Evolutionary conservation across 2,888 invertebrate genomes (phyloP), one percentile per base, ranked within the genome.

Genomic region (Drosophila melanosoma): DNA sequence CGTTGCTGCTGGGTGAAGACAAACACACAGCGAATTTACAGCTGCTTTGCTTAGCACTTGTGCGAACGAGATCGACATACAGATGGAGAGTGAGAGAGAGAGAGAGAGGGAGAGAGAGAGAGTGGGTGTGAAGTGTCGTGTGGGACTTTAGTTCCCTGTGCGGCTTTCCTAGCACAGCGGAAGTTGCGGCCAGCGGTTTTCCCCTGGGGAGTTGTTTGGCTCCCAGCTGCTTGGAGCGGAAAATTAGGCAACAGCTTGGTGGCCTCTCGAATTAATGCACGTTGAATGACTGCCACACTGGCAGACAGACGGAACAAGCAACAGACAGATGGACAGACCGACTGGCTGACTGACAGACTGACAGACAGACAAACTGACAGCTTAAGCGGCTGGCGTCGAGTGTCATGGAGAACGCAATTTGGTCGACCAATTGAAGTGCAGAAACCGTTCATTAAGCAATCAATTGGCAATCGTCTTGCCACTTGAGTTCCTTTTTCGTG

Each of bases 361-460:
- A 57, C 23, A 1, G 61, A 49, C 61, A 5, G 59, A 38, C 51
- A 8, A 63, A 65, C 76, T 52, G 72, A 76, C 80, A 76, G 60
- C 57, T 67, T 64, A 73, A 80, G 69, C 74, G 63, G 51, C 64
- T 68, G 65, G 71, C 78, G 64, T 76, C 76, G 76, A 84, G 76
- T 58, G 56, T 71, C 72, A 78, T 88, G 83, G 82, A 82, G 86
- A 88, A 78, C 64, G 87, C 89, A 82, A 88, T 88, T 85, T 86
- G 76, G 82, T 53, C 60, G 68, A 12, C 67, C 83, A 78, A 87
- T 83, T 74, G 80, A 77, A 77, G 74, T 76, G 89, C 75, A 66
- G 74, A 56, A 29, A 70, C 66, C 71, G 75, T 84, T 90, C 89
- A 90, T 90, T 90, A 90, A 85, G 86, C 90, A 88, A 90, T 89